Conservation (phyloP, 2,113 vertebrate genomes). For the Dipodomys ordii region DNA sequence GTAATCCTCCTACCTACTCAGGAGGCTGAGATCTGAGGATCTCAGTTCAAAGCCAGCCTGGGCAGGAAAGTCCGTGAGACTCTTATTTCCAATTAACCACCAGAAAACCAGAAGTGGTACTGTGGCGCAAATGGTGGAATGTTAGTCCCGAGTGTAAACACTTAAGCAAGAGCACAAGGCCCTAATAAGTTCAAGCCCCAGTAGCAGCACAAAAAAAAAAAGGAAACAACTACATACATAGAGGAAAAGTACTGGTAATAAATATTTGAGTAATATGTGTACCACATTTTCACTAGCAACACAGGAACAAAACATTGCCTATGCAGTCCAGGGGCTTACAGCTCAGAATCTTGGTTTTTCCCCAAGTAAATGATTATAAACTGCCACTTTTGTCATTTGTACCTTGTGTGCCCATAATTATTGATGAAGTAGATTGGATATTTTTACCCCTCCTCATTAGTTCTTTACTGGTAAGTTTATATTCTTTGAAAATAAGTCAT, state of each 20-base stretch:
- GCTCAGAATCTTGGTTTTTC: constrained; percentile 36
- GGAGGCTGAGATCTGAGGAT: no score
- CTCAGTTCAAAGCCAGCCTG: no score
- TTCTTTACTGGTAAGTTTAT: background rate
- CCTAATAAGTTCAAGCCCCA: no score
- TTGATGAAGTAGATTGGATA: background rate
- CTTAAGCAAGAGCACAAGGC: no score
- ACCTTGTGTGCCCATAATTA: background rate
- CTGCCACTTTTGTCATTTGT: constrained; percentile 10
- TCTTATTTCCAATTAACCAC: no score
- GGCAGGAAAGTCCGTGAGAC: no score
- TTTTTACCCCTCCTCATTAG: background rate
- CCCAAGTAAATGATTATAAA: constrained; percentile 28
- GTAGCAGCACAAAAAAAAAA: background rate
- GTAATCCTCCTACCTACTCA: no score
- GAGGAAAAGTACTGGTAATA: background rate
- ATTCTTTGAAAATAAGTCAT: background rate
- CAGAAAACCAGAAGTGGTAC: no score
- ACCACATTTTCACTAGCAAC: background rate
- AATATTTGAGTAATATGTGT: background rate
- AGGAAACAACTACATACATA: background rate
- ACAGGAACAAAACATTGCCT: background rate
- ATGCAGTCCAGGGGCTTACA: background rate
- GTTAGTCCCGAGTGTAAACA: no score
- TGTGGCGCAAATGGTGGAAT: no score